Evolutionary conservation across 1,140 invertebrate species (phyloP).

Genomic region (Bombus sylvicola): DNA sequence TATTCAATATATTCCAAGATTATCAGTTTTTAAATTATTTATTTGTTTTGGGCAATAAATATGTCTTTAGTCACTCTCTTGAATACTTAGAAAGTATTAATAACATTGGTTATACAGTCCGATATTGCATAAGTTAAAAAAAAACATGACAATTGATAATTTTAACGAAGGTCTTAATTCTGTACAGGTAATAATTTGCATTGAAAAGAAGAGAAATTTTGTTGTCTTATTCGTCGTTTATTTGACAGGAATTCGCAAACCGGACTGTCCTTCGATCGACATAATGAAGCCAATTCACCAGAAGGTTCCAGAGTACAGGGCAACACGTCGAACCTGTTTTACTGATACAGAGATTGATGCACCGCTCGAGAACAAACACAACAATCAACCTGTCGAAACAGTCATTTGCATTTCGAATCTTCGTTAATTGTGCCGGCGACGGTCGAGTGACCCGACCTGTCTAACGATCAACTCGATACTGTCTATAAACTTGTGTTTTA

Average conservation of each 20-base stretch:
- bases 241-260: neutral
- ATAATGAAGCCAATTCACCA: neutral
- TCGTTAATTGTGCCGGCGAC: conserved; percentile 59
- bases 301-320: neutral
- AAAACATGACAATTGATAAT: too few species aligned
- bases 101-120: too few species aligned
- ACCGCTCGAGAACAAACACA: conserved; percentile 60
- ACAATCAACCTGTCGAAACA: conserved; percentile 67
- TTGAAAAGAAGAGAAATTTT: neutral
- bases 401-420: conserved; percentile 71
- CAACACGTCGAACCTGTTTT: conserved; percentile 41
- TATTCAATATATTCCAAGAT: too few species aligned
- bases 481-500: neutral
- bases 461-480: neutral
- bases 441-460: neutral
- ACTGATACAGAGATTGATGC: conserved; percentile 70
- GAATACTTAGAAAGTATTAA: too few species aligned
- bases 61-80: too few species aligned
- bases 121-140: too few species aligned
- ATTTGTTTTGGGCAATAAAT: too few species aligned
- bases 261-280: neutral
- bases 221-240: neutral
- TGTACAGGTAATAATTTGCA: too few species aligned
- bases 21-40: too few species aligned
- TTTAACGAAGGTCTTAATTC: too few species aligned